phyloP scores from a whole-genome alignment of 2,888 invertebrate species.

The Agrypnus murinus region DNA sequence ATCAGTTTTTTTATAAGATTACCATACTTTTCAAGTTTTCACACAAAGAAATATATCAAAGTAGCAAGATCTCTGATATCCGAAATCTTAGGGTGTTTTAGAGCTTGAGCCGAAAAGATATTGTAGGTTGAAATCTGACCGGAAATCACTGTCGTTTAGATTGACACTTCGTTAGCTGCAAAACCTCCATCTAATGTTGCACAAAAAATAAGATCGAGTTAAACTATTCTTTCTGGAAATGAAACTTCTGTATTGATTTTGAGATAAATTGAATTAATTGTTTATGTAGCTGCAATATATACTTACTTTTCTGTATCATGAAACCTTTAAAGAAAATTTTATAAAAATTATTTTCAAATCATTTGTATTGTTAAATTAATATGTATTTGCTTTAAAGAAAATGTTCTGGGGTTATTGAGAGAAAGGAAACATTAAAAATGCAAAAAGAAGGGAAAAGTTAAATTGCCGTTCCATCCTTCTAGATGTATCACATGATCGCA shows the following conservation, averaged over 20 bases:
- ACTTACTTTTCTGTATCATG: too few relatives aligned
- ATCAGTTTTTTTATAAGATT: conserved; percentile 8
- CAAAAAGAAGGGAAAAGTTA: too few relatives aligned
- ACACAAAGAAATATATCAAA: conserved; percentile 5
- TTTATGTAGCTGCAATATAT: too few relatives aligned
- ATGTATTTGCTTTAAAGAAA: too few relatives aligned
- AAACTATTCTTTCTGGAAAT: conserved; percentile 4
- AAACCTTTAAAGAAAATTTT: too few relatives aligned
- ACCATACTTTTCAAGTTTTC: conserved; percentile 11
- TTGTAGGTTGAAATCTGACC: conserved; percentile 27
- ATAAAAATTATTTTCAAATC: too few relatives aligned
- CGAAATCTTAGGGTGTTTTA: conserved; percentile 3
- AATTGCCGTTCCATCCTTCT: too few relatives aligned
- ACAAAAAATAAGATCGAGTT: not conserved
- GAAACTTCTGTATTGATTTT: not conserved
- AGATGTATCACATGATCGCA: too few relatives aligned
- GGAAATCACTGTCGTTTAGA: conserved; percentile 24
- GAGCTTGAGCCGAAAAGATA: conserved; percentile 14
- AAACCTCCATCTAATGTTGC: conserved; percentile 9
- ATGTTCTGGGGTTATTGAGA: too few relatives aligned
- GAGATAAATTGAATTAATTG: not conserved
- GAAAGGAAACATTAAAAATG: too few relatives aligned
- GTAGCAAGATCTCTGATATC: not conserved
- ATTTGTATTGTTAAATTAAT: too few relatives aligned
- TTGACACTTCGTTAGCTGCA: conserved; percentile 24